These are phyloP conservation scores for Drosophila kokeensis DNA, from an alignment of 2,888 invertebrate genomes.

Conservation along the genomic window DNA sequence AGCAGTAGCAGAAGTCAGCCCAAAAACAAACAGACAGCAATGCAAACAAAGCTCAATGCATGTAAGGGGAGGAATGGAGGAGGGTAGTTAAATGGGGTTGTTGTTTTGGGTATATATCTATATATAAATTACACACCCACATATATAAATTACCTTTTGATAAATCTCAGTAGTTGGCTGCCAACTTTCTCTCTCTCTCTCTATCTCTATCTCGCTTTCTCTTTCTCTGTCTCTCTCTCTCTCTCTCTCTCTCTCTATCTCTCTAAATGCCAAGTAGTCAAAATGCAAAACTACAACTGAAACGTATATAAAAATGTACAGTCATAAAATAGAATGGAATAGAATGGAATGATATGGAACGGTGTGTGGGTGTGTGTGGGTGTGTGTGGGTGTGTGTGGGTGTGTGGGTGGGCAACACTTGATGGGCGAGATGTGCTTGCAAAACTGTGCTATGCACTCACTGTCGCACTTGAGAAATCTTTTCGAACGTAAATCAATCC, in stretches of 20 bases:
- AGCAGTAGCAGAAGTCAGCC: slow-evolving; percentile 14
- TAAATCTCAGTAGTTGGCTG: slow-evolving; percentile 83
- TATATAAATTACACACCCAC: slow-evolving; percentile 74
- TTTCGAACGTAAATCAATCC: slow-evolving; percentile 85
- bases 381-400: slow-evolving; percentile 7
- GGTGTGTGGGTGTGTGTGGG: background rate
- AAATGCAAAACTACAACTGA: slow-evolving; percentile 44
- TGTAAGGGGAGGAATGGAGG: background rate
- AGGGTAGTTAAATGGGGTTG: background rate
- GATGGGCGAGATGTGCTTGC: slow-evolving; percentile 20
- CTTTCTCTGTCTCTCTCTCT: background rate
- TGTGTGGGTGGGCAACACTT: slow-evolving; percentile 13
- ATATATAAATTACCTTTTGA: slow-evolving; percentile 85
- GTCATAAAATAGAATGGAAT: slow-evolving; percentile 21
- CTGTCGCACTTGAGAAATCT: slow-evolving; percentile 83
- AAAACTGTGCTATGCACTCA: slow-evolving; percentile 45
- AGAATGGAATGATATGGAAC: slow-evolving; percentile 10
- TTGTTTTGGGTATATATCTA: slow-evolving; percentile 40
- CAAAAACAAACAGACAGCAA: slow-evolving; percentile 49
- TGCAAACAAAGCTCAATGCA: slow-evolving; percentile 45
- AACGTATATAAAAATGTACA: slow-evolving; percentile 66
- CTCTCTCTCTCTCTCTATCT: background rate
- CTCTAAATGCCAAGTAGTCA: slow-evolving; percentile 28
- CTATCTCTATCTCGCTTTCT: background rate
- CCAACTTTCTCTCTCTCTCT: slow-evolving; percentile 1